Percentiles rank a stretch among this genome's conserved stretches.
These are phyloP conservation scores for Brachyalestes nurse DNA, from an alignment of 2,797 vertebrate genomes.

Conservation along the genomic window DNA sequence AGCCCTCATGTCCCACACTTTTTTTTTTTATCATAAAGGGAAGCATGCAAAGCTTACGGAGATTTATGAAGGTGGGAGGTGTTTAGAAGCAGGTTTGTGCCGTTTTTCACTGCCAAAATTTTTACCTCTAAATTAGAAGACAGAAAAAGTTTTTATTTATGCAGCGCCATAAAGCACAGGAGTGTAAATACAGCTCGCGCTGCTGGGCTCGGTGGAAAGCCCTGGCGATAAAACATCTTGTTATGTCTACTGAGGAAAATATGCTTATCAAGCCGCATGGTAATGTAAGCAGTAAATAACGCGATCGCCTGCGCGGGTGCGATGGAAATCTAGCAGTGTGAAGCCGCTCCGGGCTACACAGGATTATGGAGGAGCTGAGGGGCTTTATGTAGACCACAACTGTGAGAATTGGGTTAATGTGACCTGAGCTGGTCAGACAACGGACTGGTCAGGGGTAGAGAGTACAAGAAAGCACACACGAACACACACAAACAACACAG, in stretches of 20 bases:
- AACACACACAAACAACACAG: background rate
- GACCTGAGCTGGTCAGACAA: conserved; percentile 72
- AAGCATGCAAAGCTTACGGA: conserved; percentile 43
- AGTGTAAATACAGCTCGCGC: conserved; percentile 56
- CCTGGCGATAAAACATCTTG: conserved; percentile 77
- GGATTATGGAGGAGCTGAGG: conserved; percentile 56
- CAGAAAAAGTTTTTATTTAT: conserved; percentile 74
- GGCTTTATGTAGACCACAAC: conserved; percentile 59
- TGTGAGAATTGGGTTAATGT: conserved; percentile 77
- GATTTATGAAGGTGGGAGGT: conserved; percentile 51
- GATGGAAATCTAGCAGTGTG: conserved; percentile 65
- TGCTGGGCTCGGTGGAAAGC: conserved; percentile 55
- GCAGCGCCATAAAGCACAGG: conserved; percentile 67
- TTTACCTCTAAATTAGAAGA: conserved; percentile 70
- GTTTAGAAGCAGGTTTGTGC: conserved; percentile 64
- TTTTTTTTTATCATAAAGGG: conserved; percentile 30
- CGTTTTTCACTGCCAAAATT: conserved; percentile 70
- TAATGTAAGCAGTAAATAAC: conserved; percentile 78
- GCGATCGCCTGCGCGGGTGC: conserved; percentile 50
- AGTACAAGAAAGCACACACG: conserved; percentile 24
- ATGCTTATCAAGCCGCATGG: conserved; percentile 80
- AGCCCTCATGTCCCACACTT: background rate
- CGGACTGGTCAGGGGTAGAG: conserved; percentile 46
- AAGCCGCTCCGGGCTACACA: conserved; percentile 65
- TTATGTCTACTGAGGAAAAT: conserved; percentile 77